A percentile compares a stretch with the other conserved stretches of the same genome.
Conservation (phyloP, 2,113 vertebrate species). For the Takifugu flavidus region DNA sequence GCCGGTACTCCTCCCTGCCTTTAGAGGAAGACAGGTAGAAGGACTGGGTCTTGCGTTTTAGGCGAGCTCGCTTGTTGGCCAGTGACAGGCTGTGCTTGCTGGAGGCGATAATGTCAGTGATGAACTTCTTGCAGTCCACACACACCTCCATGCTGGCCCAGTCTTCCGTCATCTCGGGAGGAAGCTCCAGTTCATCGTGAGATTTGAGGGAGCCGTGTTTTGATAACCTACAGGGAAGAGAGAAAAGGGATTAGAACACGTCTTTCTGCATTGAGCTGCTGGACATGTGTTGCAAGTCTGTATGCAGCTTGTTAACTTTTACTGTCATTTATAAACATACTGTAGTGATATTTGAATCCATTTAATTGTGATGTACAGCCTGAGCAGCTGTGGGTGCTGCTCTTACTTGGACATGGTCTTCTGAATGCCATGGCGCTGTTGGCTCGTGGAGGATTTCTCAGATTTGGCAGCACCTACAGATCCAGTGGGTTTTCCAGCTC, state of each 20-base stretch:
- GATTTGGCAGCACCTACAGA: slow-evolving; percentile 57
- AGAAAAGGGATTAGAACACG: not conserved
- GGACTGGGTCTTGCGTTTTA: slow-evolving; percentile 96
- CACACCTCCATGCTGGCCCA: slow-evolving; percentile 98
- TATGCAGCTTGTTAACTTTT: no score
- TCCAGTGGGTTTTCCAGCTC: slow-evolving; percentile 33
- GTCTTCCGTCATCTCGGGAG: slow-evolving; percentile 91
- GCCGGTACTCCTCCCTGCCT: slow-evolving; percentile 85
- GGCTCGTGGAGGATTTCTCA: slow-evolving; percentile 80
- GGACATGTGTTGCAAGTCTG: no score
- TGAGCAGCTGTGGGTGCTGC: not conserved
- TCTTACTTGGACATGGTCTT: slow-evolving; percentile 78
- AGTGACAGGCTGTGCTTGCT: slow-evolving; percentile 93
- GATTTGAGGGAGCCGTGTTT: slow-evolving; percentile 73
- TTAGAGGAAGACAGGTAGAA: slow-evolving; percentile 86
- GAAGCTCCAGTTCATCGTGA: slow-evolving; percentile 85
- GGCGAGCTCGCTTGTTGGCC: slow-evolving; percentile 91
- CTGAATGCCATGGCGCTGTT: slow-evolving; percentile 76
- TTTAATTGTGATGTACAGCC: not conserved
- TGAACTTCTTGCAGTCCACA: slow-evolving; percentile 98
- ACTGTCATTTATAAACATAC: not conserved
- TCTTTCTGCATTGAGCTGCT: no score
- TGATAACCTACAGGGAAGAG: slow-evolving; percentile 67
- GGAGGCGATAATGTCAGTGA: slow-evolving; percentile 93
- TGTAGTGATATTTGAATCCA: no score